A percentile compares a stretch with the other conserved stretches of the same genome.
Conservation (phyloP, 2,797 vertebrate species). For the Tiaroga cobitis region DNA sequence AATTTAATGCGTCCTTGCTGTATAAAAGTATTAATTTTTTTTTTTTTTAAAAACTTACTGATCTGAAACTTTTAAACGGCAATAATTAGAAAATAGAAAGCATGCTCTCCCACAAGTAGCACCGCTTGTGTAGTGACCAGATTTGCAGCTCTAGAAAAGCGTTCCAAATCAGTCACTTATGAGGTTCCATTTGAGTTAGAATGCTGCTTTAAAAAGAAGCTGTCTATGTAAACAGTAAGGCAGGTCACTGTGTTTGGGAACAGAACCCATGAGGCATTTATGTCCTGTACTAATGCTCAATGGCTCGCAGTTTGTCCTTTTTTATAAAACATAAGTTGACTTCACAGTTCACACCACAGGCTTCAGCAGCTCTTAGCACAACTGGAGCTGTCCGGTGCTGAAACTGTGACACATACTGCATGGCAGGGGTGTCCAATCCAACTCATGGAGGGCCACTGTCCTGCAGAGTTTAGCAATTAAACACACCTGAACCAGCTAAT, state of each 20-base stretch:
- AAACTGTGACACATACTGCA: slow-evolving; percentile 12
- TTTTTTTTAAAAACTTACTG: too few relatives aligned
- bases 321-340: neutral
- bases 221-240: neutral
- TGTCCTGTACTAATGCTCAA: neutral
- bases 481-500: neutral
- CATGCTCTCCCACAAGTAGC: neutral
- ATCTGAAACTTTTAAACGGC: neutral
- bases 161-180: slow-evolving; percentile 13
- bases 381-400: slow-evolving; percentile 53
- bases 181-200: neutral
- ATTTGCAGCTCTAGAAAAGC: neutral
- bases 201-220: slow-evolving; percentile 11
- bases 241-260: slow-evolving; percentile 2
- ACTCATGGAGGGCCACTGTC: neutral
- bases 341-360: slow-evolving; percentile 6
- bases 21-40: neutral
- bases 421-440: neutral
- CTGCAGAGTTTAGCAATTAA: neutral
- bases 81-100: neutral
- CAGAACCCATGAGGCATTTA: neutral
- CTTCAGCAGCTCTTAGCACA: neutral
- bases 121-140: neutral
- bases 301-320: neutral
- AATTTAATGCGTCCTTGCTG: neutral